Conservation (phyloP, 2,113 vertebrate species). For the Otis tarda region DNA sequence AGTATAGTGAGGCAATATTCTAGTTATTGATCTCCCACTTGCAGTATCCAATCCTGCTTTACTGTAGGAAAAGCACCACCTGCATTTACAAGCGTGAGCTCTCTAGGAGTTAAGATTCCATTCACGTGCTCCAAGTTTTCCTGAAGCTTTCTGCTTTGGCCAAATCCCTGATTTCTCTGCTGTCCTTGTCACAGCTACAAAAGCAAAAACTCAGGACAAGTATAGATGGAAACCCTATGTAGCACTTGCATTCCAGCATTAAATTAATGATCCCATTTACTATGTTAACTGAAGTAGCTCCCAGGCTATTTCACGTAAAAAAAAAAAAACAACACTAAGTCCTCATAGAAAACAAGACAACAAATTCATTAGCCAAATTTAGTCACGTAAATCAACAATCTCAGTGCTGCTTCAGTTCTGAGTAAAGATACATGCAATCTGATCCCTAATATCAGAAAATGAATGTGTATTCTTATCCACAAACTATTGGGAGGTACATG, state of each 20-base stretch:
- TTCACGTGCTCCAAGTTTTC: not conserved
- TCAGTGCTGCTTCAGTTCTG: not conserved
- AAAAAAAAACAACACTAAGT: not conserved
- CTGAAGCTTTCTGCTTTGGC: not conserved
- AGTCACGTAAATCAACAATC: not conserved
- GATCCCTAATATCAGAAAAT: not conserved
- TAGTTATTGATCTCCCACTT: not conserved
- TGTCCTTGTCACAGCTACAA: not conserved
- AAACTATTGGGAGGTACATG: fast-evolving
- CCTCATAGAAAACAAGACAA: not conserved
- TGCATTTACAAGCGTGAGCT: not conserved
- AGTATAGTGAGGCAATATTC: not conserved
- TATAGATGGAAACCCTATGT: not conserved
- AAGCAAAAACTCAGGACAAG: not conserved
- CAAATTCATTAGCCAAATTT: not conserved
- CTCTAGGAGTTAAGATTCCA: not conserved
- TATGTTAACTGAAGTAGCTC: not conserved
- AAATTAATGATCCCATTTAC: not conserved
- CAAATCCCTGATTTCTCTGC: not conserved
- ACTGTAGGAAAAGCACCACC: not conserved
- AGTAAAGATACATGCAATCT: not conserved
- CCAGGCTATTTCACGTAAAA: not conserved
- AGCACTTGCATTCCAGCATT: not conserved
- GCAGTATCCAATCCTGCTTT: not conserved
- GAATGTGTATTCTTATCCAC: not conserved